These are phyloP conservation scores for Cydia strobilella DNA, from an alignment of 1,140 invertebrate species.

Conservation along the genomic window DNA sequence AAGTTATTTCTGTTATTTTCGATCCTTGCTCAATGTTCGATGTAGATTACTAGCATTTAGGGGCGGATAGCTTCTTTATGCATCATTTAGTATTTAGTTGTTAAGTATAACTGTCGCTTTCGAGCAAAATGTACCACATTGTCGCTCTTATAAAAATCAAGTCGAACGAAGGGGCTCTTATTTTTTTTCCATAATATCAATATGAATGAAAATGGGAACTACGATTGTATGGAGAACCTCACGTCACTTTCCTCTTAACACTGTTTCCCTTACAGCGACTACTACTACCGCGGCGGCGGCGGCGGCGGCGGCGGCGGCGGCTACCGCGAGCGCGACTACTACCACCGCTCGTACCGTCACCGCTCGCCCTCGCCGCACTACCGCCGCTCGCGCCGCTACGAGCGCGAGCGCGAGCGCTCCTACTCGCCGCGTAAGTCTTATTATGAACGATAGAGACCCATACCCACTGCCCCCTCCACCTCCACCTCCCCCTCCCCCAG, in stretches of 20 bases:
- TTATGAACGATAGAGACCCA: slow-evolving; percentile 45
- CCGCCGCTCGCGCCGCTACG: slow-evolving; percentile 82
- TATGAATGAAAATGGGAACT: no score
- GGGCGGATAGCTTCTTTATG: no score
- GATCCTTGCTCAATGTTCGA: neutral
- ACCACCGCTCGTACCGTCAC: slow-evolving; percentile 68
- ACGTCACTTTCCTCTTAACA: no score
- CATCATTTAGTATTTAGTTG: no score
- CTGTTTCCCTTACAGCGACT: slow-evolving; percentile 50
- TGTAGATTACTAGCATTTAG: neutral
- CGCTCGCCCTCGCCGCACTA: slow-evolving; percentile 80
- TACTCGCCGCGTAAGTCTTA: slow-evolving; percentile 89
- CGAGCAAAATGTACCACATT: no score
- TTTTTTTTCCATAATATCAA: no score
- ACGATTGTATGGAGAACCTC: no score
- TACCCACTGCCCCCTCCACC: neutral
- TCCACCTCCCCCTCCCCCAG: neutral
- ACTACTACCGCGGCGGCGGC: slow-evolving; percentile 72
- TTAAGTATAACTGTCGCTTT: no score
- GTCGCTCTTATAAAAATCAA: no score
- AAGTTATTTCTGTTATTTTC: slow-evolving; percentile 49
- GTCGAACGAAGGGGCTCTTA: no score
- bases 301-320: slow-evolving; percentile 65
- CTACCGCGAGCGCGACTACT: slow-evolving; percentile 73
- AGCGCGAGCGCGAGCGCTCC: slow-evolving; percentile 90